Conservation (phyloP, 2,888 invertebrate genomes). For the Leptinotarsa juncta region DNA sequence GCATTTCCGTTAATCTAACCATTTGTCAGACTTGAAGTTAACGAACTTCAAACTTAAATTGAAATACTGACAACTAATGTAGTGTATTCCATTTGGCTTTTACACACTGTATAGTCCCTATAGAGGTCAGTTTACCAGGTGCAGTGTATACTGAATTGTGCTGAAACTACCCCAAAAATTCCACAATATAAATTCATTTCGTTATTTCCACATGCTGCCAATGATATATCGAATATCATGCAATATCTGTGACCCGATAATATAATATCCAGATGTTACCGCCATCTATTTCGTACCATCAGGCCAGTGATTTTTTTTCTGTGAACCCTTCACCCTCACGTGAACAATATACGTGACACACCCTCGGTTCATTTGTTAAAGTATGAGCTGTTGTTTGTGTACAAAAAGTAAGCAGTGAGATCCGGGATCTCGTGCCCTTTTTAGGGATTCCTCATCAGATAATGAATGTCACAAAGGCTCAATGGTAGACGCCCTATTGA, state of each 20-base stretch:
- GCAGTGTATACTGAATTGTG: no score
- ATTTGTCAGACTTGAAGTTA: no score
- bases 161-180: neutral
- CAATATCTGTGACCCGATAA: conserved; percentile 45
- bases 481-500: conserved; percentile 23
- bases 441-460: conserved; percentile 5
- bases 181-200: conserved; percentile 14
- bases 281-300: conserved; percentile 52
- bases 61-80: no score
- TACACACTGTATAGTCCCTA: no score
- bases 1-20: no score
- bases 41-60: no score
- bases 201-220: conserved; percentile 35
- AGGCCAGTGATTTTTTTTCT: conserved; percentile 50
- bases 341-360: conserved; percentile 55
- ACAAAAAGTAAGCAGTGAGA: conserved; percentile 35
- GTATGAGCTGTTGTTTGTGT: conserved; percentile 48
- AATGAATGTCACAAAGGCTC: conserved; percentile 11
- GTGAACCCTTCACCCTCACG: conserved; percentile 53
- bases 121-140: neutral
- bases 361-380: conserved; percentile 55
- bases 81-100: no score
- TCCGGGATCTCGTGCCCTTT: conserved; percentile 1
- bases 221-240: conserved; percentile 42
- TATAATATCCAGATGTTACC: conserved; percentile 54